phyloP scores from a whole-genome alignment of 2,797 vertebrate genomes.

The Tiaroga cobitis region DNA sequence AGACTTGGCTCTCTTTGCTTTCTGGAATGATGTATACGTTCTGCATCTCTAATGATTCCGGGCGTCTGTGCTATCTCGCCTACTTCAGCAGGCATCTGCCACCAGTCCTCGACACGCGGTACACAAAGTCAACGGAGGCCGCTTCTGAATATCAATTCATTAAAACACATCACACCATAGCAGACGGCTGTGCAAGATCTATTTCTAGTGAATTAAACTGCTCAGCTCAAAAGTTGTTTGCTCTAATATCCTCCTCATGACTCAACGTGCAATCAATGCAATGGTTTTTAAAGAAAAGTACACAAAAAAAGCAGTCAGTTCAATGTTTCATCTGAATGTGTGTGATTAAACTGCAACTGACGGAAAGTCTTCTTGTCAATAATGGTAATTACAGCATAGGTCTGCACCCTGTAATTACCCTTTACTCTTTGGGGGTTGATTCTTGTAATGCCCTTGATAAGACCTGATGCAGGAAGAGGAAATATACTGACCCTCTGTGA shows the following conservation, averaged over 20 bases:
- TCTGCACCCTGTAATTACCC: constrained; percentile 50
- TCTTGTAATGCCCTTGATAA: constrained; percentile 80
- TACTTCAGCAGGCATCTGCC: constrained; percentile 59
- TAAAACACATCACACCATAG: constrained; percentile 45
- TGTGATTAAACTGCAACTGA: background rate
- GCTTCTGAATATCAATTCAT: constrained; percentile 59
- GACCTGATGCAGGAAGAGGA: constrained; percentile 73
- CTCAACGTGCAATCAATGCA: constrained; percentile 36
- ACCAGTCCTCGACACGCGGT: constrained; percentile 49
- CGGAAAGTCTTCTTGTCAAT: background rate
- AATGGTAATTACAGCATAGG: constrained; percentile 33
- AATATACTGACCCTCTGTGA: constrained; percentile 56
- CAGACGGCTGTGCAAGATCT: constrained; percentile 38
- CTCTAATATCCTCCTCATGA: constrained; percentile 41
- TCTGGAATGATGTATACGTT: constrained; percentile 59
- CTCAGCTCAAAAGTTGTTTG: constrained; percentile 28
- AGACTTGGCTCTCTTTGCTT: constrained; percentile 21
- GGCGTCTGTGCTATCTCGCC: constrained; percentile 56
- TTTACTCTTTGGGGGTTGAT: constrained; percentile 69
- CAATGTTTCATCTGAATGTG: background rate
- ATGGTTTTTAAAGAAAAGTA: constrained; percentile 16
- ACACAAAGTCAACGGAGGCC: constrained; percentile 53
- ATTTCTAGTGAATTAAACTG: constrained; percentile 41
- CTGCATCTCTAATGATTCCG: constrained; percentile 46
- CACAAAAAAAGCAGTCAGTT: too few relatives aligned